Conservation (phyloP, 2,113 vertebrate genomes). For the Anser brachyrhynchus region DNA sequence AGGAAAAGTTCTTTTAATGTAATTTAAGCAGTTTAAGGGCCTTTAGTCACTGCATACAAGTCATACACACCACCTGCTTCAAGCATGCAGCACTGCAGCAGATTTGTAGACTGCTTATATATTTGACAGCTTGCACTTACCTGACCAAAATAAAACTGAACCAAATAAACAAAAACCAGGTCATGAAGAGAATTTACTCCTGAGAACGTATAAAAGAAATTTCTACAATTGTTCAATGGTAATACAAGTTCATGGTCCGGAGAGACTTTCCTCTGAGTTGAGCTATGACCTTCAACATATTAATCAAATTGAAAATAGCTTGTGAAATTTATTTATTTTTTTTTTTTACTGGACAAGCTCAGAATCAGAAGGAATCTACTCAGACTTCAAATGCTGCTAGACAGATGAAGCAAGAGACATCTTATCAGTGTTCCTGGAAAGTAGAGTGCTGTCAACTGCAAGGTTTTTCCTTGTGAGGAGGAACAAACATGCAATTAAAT, state of each 20-base stretch:
- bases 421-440: background rate
- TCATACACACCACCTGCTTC: background rate
- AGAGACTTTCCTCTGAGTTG: background rate
- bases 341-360: background rate
- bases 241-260: background rate
- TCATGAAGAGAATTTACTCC: background rate
- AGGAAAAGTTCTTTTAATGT: background rate
- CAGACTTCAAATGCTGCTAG: background rate
- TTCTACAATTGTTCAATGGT: background rate
- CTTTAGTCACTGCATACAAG: background rate
- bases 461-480: slow-evolving; percentile 12
- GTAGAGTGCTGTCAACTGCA: background rate
- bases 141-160: background rate
- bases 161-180: background rate
- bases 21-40: background rate
- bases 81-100: background rate
- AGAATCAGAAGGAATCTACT: background rate
- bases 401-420: background rate
- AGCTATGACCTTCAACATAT: background rate
- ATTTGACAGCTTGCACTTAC: background rate
- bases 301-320: slow-evolving; percentile 26
- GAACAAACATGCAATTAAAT: slow-evolving; percentile 37
- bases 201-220: background rate
- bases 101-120: background rate
- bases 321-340: background rate